These are phyloP conservation scores for Procambarus clarkii DNA, from an alignment of 1,140 invertebrate genomes.

Conservation along the genomic window DNA sequence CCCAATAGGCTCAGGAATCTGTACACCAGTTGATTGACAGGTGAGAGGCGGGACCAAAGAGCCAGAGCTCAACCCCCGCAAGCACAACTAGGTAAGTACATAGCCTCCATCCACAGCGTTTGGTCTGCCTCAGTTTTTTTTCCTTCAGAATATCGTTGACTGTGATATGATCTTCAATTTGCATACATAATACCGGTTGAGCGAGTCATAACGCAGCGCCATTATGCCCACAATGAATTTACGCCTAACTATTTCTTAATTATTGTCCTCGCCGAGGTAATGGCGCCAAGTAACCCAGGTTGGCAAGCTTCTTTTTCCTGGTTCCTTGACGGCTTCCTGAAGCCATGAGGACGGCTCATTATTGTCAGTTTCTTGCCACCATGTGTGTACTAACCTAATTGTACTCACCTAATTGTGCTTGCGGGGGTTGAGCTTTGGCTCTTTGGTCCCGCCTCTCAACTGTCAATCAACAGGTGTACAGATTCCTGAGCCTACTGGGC, in stretches of 20 bases:
- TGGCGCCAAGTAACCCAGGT: conserved; percentile 1
- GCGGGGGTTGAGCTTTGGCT: too few relatives aligned
- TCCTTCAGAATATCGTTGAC: conserved; percentile 39
- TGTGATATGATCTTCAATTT: conserved; percentile 68
- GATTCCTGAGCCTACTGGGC: too few relatives aligned
- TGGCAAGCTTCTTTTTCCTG: conserved; percentile 26
- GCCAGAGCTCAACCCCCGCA: neutral
- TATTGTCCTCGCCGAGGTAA: conserved; percentile 48
- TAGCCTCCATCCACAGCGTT: neutral
- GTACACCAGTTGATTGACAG: too few relatives aligned
- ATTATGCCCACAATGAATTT: conserved; percentile 63
- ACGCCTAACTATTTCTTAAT: conserved; percentile 68
- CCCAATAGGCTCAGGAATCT: too few relatives aligned
- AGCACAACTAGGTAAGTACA: neutral
- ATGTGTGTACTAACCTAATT: too few relatives aligned
- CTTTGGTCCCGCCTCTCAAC: too few relatives aligned
- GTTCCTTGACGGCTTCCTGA: too few relatives aligned
- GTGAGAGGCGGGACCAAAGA: too few relatives aligned
- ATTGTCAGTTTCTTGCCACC: too few relatives aligned
- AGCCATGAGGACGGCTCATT: too few relatives aligned
- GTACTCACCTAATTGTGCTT: too few relatives aligned
- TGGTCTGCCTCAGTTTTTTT: conserved; percentile 32
- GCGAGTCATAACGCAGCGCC: conserved; percentile 46
- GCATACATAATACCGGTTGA: conserved; percentile 54
- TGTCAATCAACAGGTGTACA: too few relatives aligned